A percentile compares a stretch with the other conserved stretches of the same genome.
Evolutionary conservation across 2,888 invertebrate genomes (phyloP).

Genomic region (Polydrusus cervinus): DNA sequence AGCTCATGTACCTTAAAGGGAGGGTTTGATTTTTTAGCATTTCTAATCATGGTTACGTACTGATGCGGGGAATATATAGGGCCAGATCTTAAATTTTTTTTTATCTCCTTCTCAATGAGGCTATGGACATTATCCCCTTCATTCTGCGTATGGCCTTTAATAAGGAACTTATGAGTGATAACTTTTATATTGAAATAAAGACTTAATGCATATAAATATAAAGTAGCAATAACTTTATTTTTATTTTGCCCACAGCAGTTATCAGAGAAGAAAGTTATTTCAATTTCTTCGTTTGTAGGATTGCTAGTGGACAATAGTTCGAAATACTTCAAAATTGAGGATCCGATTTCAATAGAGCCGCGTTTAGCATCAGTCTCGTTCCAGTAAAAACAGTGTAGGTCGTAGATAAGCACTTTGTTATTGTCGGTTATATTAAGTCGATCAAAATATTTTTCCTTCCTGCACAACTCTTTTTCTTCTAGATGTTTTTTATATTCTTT

Average conservation of each 20-base stretch:
- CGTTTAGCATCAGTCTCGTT: slow-evolving; percentile 22
- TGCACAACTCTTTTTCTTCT: slow-evolving; percentile 13
- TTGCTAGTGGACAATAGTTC: slow-evolving; percentile 7
- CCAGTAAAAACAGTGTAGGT: slow-evolving; percentile 27
- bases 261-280: slow-evolving; percentile 18
- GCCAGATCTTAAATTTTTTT: slow-evolving; percentile 21
- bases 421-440: neutral
- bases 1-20: slow-evolving; percentile 23
- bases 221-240: slow-evolving; percentile 9
- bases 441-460: slow-evolving; percentile 19
- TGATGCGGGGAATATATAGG: slow-evolving; percentile 29
- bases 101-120: slow-evolving; percentile 19
- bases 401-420: slow-evolving; percentile 14
- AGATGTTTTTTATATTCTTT: slow-evolving; percentile 6
- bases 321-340: slow-evolving; percentile 28
- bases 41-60: slow-evolving; percentile 25
- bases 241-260: slow-evolving; percentile 26
- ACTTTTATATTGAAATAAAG: slow-evolving; percentile 8
- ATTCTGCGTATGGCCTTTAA: slow-evolving; percentile 25
- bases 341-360: slow-evolving; percentile 15
- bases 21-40: slow-evolving; percentile 22
- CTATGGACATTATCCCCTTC: slow-evolving; percentile 27
- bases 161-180: slow-evolving; percentile 23
- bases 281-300: neutral
- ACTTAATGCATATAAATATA: slow-evolving; percentile 23